Evolutionary conservation across 1,140 invertebrate species (phyloP), one percentile per base, ranked within the genome.

Genomic region (Pentalonia nigronervosa): DNA sequence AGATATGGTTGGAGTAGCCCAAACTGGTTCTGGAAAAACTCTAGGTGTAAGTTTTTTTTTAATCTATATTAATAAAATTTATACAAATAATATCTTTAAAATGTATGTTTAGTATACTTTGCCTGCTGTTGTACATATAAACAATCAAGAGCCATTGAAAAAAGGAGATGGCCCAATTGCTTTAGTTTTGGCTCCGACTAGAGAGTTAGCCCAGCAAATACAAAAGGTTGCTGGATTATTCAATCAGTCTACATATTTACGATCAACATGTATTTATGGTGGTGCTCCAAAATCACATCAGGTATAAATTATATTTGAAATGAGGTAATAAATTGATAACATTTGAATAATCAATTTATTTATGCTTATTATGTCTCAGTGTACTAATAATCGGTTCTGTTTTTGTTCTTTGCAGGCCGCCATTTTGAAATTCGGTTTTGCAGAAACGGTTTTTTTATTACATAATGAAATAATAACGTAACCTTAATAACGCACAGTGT

Each of bases 201-300:
- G 98, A 94, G 98, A 98, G 94, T 95, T 98, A 25, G 98, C 97
- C 3, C 97, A 98, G 94, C 98, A 98, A 94, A 98, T 98, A 94
- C 96, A 98, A 94, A 96, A 98, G 96, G 98, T 99, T 34, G 98
- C 98, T 9, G 96, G 96, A 83, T 97, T 98, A 93, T 99, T 98
- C 95, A 98, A 98, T 87, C 94, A 94, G 4, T 96, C 96, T 34
- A 97, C 98, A 2, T 96, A 97, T 94, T 96, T 98, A 7, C 95
- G 97, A 83, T 98, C 97, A 95, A 98, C 97, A 7, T 99, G 98
- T 94, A 97, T 98, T 21, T 99, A 98, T 95, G 98, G 98, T 88
- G 98, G 98, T 21, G 98, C 98, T n/a, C 96, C 97, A 0, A 97
- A 97, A 95, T 96, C 96, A 93, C 96, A 96, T 94, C 97, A 97